A percentile compares a stretch with the other conserved stretches of the same genome.
Conservation (phyloP, 2,888 invertebrate genomes). For the Hyposoter didymator region DNA sequence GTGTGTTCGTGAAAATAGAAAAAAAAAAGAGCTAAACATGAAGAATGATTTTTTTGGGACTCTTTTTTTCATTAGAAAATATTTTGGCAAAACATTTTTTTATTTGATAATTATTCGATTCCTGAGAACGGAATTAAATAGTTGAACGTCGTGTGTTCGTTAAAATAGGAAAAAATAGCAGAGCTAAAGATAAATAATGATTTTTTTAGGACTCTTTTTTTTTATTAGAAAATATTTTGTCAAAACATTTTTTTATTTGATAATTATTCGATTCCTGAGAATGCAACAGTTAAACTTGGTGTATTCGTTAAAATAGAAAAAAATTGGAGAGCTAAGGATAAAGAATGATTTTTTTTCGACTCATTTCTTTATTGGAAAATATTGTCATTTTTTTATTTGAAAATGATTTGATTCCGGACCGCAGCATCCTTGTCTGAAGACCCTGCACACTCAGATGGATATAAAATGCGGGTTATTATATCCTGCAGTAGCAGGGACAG, state of each 20-base stretch:
- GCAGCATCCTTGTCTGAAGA: not conserved
- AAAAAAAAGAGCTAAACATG: not conserved
- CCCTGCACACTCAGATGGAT: conserved; percentile 22
- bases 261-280: not conserved
- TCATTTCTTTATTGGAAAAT: not conserved
- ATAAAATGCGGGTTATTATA: conserved; percentile 40
- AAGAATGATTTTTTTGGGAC: not conserved
- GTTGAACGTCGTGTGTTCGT: not conserved
- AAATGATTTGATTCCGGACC: conserved; percentile 11
- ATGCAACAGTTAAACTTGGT: not conserved
- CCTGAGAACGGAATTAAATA: not conserved
- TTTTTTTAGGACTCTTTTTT: not conserved
- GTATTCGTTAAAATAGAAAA: not conserved
- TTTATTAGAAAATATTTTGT: not conserved
- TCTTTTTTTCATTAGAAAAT: not conserved
- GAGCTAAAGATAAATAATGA: not conserved
- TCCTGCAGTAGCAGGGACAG: conserved; percentile 26
- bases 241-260: not conserved
- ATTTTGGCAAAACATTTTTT: not conserved
- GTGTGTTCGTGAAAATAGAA: not conserved
- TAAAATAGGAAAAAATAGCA: not conserved
- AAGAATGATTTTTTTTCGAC: not conserved
- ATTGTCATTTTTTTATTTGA: not conserved
- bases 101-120: not conserved
- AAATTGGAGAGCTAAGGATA: not conserved